Evolutionary conservation across 2,797 vertebrate genomes (phyloP).

Genomic region (Coilia nasus): DNA sequence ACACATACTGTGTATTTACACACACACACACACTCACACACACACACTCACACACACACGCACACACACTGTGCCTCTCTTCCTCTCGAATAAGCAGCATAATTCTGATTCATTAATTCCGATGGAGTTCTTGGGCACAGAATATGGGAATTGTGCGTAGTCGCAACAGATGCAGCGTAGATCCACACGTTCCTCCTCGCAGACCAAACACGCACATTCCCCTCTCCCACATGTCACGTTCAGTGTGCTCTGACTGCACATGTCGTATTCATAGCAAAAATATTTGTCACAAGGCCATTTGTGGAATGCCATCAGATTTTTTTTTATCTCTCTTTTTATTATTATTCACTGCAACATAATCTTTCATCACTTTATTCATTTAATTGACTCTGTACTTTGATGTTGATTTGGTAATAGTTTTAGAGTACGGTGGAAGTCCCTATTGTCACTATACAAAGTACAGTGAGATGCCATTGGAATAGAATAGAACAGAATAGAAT

Average conservation of each 20-base stretch:
- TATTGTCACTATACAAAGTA: no score
- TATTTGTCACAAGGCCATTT: neutral
- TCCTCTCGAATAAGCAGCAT: neutral
- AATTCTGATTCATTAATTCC: neutral
- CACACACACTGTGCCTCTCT: constrained; percentile 1
- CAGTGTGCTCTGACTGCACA: neutral
- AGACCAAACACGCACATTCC: neutral
- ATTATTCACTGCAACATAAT: neutral
- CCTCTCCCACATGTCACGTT: neutral
- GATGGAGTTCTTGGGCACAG: neutral
- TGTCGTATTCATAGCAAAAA: neutral
- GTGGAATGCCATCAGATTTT: neutral
- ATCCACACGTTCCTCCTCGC: constrained; percentile 1
- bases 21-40: neutral
- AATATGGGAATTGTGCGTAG: constrained; percentile 7
- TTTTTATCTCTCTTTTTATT: no score
- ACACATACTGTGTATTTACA: neutral
- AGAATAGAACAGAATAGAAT: no score
- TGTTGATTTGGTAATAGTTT: no score
- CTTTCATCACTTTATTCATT: neutral
- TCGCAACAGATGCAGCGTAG: neutral
- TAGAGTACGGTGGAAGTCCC: no score
- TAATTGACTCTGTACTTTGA: no score
- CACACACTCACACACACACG: neutral
- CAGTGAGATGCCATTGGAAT: no score